Percentiles rank a stretch among this genome's conserved stretches.
These are phyloP conservation scores for Sapajus apella DNA, from an alignment of 2,113 vertebrate species.

Conservation along the genomic window DNA sequence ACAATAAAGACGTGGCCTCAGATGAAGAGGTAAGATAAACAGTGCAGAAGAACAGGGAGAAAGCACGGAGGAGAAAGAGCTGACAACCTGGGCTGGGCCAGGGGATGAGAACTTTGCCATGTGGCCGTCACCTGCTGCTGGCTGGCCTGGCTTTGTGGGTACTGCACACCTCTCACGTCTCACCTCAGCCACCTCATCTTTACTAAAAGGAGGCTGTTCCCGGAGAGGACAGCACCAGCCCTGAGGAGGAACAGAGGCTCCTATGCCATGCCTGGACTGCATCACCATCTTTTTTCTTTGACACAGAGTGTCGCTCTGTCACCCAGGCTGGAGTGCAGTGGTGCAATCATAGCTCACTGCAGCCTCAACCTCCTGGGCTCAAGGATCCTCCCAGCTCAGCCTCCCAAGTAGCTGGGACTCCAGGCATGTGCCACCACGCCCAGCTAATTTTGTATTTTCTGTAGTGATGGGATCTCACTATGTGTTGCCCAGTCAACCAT, in stretches of 20 bases:
- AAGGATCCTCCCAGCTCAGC: neutral
- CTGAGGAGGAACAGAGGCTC: neutral
- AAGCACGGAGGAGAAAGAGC: rapidly evolving
- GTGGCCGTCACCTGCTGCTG: neutral
- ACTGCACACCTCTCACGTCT: neutral
- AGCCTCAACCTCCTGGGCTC: neutral
- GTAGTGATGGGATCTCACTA: neutral
- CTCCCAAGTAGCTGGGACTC: neutral
- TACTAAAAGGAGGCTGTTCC: neutral
- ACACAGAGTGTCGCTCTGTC: neutral
- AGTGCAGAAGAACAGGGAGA: neutral
- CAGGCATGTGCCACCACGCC: neutral
- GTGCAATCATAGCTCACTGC: too few relatives aligned
- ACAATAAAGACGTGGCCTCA: neutral
- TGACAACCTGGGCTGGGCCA: neutral
- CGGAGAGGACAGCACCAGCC: rapidly evolving
- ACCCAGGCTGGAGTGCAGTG: neutral
- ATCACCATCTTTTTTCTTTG: neutral
- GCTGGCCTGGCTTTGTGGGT: rapidly evolving
- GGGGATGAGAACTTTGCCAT: rapidly evolving
- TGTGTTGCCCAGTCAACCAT: neutral
- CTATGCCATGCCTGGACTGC: rapidly evolving
- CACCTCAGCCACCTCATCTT: neutral
- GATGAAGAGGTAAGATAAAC: neutral
- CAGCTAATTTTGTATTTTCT: too few relatives aligned